Evolutionary conservation across 2,797 vertebrate genomes (phyloP), one percentile per base, ranked within the genome.

Genomic region (Typhlichthys subterraneus): DNA sequence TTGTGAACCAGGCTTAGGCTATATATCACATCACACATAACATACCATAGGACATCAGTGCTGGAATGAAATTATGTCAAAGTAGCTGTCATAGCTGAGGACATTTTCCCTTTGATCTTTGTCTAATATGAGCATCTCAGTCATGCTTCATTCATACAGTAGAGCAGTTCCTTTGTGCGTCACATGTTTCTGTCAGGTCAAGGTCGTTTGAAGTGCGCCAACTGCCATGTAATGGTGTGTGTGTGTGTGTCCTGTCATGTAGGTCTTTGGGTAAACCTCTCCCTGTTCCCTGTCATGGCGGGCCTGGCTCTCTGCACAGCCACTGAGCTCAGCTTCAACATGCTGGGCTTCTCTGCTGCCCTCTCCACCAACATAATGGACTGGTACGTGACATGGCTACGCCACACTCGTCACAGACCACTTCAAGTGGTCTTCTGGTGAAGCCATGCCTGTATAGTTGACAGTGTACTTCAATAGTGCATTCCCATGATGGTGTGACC

Each of bases 281-380:
- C 97, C 11, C 94, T 99, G 42, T 79, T 99, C 53, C 97, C 97
- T 0, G 93, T 99, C 53, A 98, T 98, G 97, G 95, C 87, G 0
- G 97, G 97, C 5, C 91, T 99, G 42, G 95, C 95, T 0, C 90
- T 99, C 8, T 98, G 97, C 86, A 99, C 97, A 0, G 96, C 95
- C 19, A 94, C 95, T 0, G 97, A 99, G 81, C 80, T 96, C 73
- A 99, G 96, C 77, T 99, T 99, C 90, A 99, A 97, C 79, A 77
- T 95, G 73, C 88, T 99, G 2, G 97, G 97, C 4, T 98, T 99
- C 79, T 98, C 94, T 0, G 97, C 97, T 0, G 97, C 97, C 0
- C 85, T 99, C 14, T 99, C 96, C 65, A 99, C 97, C 72, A 99
- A 99, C 84, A 94, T 99, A 84, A 97, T 99, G 96, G 97, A 99